Percentiles rank a stretch among this genome's conserved stretches.
Conservation (phyloP, 2,797 vertebrate genomes). For the Melanotaenia parkinsoni region DNA sequence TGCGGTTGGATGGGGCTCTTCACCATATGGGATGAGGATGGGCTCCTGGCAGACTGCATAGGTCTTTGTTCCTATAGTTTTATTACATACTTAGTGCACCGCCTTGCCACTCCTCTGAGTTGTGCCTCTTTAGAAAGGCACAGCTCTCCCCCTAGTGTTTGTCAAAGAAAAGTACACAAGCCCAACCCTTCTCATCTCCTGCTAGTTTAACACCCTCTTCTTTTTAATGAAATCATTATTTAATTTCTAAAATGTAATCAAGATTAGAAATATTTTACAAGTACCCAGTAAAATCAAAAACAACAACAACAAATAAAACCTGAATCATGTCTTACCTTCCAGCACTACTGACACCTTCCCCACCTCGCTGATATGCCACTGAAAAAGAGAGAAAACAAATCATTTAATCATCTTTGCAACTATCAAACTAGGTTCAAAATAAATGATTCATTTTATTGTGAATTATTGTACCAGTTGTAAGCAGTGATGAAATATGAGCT, state of each 20-base stretch:
- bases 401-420: background rate
- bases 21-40: conserved; percentile 55
- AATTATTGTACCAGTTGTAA: background rate
- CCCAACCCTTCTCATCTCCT: conserved; percentile 22
- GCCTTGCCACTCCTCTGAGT: conserved; percentile 26
- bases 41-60: conserved; percentile 53
- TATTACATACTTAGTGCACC: conserved; percentile 49
- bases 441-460: conserved; percentile 10
- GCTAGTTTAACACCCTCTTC: background rate
- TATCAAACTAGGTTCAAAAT: conserved; percentile 15
- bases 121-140: conserved; percentile 69
- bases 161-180: conserved; percentile 39
- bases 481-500: background rate
- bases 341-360: conserved; percentile 96
- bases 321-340: conserved; percentile 88
- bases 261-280: background rate
- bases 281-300: background rate
- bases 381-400: conserved; percentile 39
- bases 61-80: conserved; percentile 76
- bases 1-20: conserved; percentile 63
- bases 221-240: conserved; percentile 3
- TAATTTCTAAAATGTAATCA: background rate
- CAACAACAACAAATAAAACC: background rate
- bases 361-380: conserved; percentile 99
- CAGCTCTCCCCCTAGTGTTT: conserved; percentile 89